These are phyloP conservation scores for Nymphalis urticae DNA, from an alignment of 2,888 invertebrate species.

Conservation along the genomic window DNA sequence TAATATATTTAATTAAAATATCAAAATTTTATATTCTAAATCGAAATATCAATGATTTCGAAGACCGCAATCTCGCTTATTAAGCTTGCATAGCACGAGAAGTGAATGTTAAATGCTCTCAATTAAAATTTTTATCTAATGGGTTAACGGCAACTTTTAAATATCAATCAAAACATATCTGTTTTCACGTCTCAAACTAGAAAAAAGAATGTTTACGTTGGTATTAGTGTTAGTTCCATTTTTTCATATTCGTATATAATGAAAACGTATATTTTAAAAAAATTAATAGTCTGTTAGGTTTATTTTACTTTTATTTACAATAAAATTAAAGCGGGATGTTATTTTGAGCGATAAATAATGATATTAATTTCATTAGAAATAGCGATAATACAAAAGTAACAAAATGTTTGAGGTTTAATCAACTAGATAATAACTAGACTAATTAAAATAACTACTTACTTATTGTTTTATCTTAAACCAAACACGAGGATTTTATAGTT, in stretches of 20 bases:
- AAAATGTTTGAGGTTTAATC: too few species aligned
- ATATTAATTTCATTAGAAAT: too few species aligned
- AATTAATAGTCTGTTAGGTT: too few species aligned
- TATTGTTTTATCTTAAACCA: too few species aligned
- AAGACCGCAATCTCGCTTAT: conserved; percentile 32
- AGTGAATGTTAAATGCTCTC: conserved; percentile 35
- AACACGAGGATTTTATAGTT: too few species aligned
- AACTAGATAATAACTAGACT: too few species aligned
- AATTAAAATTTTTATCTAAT: conserved; percentile 40
- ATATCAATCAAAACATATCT: conserved; percentile 28
- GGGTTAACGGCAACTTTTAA: conserved; percentile 37
- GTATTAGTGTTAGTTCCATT: not conserved
- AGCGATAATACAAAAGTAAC: too few species aligned
- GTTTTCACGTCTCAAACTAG: conserved; percentile 16
- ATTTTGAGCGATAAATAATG: too few species aligned
- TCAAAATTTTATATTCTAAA: conserved; percentile 16
- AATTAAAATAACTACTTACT: too few species aligned
- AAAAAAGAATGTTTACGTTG: conserved; percentile 2
- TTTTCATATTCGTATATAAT: not conserved
- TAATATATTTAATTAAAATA: conserved; percentile 6
- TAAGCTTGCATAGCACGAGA: conserved; percentile 31
- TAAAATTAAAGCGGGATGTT: too few species aligned
- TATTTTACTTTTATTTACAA: too few species aligned
- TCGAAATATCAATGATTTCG: conserved; percentile 28
- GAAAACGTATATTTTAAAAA: too few species aligned